Evolutionary conservation across 2,888 invertebrate genomes (phyloP).

Genomic region (Salpingus planirostris): DNA sequence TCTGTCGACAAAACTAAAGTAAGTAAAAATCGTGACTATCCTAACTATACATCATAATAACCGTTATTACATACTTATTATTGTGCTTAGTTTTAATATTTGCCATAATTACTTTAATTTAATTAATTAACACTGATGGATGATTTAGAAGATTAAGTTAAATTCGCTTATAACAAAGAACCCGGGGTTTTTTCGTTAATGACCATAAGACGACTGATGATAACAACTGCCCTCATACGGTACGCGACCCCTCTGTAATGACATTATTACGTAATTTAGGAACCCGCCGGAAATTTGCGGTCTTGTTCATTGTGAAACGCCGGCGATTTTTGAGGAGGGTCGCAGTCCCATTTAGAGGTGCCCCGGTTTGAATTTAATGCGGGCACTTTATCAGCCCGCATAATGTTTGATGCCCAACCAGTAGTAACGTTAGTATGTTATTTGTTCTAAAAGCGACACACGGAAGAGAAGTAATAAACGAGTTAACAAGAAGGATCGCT

Average conservation of each 20-base stretch:
- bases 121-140: constrained; percentile 30
- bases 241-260: too few relatives aligned
- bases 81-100: constrained; percentile 37
- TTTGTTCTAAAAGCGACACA: constrained; percentile 23
- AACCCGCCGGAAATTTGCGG: too few relatives aligned
- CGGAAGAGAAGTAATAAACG: constrained; percentile 19
- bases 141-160: constrained; percentile 23
- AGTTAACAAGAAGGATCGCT: constrained; percentile 7
- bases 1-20: constrained; percentile 10
- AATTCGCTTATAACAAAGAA: constrained; percentile 27
- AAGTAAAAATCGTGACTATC: constrained; percentile 20
- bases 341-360: constrained; percentile 9
- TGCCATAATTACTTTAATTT: constrained; percentile 31
- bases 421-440: too few relatives aligned
- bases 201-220: too few relatives aligned
- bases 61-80: constrained; percentile 31
- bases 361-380: constrained; percentile 16
- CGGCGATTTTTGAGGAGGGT: too few relatives aligned
- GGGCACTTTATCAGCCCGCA: constrained; percentile 18
- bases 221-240: too few relatives aligned
- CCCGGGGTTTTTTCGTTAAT: too few relatives aligned
- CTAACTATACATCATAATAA: constrained; percentile 31
- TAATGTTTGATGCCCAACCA: constrained; percentile 24
- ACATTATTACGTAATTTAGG: too few relatives aligned
- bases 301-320: too few relatives aligned